Conservation (phyloP, 1,140 invertebrate genomes). For the Euwallacea fornicatus region DNA sequence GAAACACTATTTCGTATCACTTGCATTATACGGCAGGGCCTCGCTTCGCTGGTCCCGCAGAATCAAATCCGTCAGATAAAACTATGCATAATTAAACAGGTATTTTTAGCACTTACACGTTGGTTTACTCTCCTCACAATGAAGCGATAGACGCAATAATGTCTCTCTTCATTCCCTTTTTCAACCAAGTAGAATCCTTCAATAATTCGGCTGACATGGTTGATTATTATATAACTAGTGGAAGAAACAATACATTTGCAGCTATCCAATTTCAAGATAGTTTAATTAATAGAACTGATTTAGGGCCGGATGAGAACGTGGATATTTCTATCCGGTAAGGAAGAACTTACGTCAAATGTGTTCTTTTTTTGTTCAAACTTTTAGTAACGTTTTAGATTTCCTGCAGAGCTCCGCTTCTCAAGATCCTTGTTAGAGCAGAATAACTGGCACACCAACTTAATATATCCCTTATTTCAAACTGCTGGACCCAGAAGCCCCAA, state of each 20-base stretch:
- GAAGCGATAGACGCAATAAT: not conserved
- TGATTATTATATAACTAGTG: not conserved
- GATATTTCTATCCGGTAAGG: not conserved
- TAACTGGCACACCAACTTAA: conserved; percentile 67
- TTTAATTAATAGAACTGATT: not conserved
- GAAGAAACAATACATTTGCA: conserved; percentile 1
- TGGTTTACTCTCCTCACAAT: not conserved
- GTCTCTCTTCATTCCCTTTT: not conserved
- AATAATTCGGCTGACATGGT: not conserved
- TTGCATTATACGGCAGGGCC: too few relatives aligned
- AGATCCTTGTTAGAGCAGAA: conserved; percentile 53
- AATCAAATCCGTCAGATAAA: too few relatives aligned
- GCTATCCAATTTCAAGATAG: not conserved
- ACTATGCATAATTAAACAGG: too few relatives aligned
- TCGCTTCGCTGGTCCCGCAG: too few relatives aligned
- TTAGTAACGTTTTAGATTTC: conserved; percentile 53
- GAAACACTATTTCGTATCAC: too few relatives aligned
- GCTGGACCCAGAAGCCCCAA: conserved; percentile 66
- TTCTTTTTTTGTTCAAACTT: not conserved
- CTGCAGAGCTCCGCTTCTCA: conserved; percentile 60
- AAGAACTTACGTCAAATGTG: not conserved
- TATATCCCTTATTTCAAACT: conserved; percentile 68
- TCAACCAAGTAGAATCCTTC: not conserved
- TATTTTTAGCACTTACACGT: not conserved
- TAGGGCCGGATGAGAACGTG: not conserved